Conservation (phyloP, 2,888 invertebrate species). For the Drosophila picticornis region DNA sequence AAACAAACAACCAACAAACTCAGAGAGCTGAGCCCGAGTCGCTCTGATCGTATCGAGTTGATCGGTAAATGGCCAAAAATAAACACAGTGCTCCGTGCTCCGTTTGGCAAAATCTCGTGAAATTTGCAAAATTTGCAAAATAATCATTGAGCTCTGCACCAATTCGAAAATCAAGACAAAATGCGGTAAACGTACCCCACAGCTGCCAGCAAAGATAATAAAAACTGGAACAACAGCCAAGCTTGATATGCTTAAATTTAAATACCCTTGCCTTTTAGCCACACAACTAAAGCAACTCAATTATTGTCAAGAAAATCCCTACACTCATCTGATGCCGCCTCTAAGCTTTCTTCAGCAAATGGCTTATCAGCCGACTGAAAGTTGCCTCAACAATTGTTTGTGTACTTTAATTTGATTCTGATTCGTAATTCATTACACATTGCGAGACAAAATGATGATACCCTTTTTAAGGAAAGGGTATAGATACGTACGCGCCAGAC, state of each 20-base stretch:
- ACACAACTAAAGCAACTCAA: not conserved
- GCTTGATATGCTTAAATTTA: constrained; percentile 8
- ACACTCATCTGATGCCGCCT: not conserved
- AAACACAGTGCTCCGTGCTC: constrained; percentile 40
- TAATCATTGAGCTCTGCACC: constrained; percentile 60
- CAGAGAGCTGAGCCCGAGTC: constrained; percentile 8
- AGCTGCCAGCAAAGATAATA: constrained; percentile 20
- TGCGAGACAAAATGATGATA: not conserved
- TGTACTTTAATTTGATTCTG: not conserved
- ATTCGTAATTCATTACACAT: not conserved
- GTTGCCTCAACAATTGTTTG: not conserved
- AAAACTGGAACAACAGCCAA: constrained; percentile 1
- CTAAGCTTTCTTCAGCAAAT: not conserved
- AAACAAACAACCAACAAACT: constrained; percentile 67
- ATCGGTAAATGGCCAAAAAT: constrained; percentile 40
- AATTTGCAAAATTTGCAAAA: constrained; percentile 64
- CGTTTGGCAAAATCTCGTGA: constrained; percentile 39
- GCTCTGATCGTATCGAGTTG: constrained; percentile 43
- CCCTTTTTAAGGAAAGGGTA: constrained; percentile 14
- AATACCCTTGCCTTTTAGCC: constrained; percentile 12
- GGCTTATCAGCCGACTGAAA: not conserved
- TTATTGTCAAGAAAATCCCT: not conserved
- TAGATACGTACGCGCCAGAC: constrained; percentile 36
- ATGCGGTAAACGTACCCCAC: constrained; percentile 22
- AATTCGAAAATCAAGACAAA: constrained; percentile 71